Conservation (phyloP, 64 coral and sea anemone species). For the Hydrozoanthus tunicans region DNA sequence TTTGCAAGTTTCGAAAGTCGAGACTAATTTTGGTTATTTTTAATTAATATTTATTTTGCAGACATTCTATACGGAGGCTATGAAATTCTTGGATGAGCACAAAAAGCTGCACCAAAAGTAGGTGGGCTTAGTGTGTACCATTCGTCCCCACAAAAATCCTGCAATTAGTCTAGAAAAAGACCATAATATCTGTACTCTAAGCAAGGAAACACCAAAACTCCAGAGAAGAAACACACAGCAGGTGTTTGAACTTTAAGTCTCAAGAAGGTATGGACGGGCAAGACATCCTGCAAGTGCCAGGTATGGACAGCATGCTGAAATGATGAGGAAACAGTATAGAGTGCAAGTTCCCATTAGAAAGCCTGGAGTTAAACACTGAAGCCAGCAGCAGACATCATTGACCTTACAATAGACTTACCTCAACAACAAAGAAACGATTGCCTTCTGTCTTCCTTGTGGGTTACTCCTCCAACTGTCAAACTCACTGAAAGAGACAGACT, state of each 20-base stretch:
- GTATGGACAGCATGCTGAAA: constrained; percentile 8
- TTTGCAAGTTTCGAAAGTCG: no score
- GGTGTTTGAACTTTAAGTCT: not conserved
- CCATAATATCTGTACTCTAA: not conserved
- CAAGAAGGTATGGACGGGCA: constrained; percentile 3
- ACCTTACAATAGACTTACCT: constrained; percentile 2
- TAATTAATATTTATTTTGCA: not conserved
- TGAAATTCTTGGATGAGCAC: not conserved
- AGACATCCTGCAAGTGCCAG: not conserved
- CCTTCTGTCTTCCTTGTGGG: not conserved
- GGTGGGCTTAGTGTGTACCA: not conserved
- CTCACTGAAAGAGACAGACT: constrained; percentile 8
- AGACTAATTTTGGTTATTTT: no score
- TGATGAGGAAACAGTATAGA: not conserved
- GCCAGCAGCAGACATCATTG: constrained; percentile 2
- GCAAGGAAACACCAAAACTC: not conserved
- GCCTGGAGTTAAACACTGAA: not conserved
- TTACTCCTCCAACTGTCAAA: not conserved
- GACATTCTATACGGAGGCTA: not conserved
- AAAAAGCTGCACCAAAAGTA: not conserved
- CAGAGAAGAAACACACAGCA: not conserved
- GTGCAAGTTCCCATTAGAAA: not conserved
- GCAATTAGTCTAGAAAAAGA: not conserved
- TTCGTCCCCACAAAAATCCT: not conserved
- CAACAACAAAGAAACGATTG: not conserved